Base-by-base conservation (phyloP, 2,113 vertebrate species). In the Forbesichthys papilliferus region DNA sequence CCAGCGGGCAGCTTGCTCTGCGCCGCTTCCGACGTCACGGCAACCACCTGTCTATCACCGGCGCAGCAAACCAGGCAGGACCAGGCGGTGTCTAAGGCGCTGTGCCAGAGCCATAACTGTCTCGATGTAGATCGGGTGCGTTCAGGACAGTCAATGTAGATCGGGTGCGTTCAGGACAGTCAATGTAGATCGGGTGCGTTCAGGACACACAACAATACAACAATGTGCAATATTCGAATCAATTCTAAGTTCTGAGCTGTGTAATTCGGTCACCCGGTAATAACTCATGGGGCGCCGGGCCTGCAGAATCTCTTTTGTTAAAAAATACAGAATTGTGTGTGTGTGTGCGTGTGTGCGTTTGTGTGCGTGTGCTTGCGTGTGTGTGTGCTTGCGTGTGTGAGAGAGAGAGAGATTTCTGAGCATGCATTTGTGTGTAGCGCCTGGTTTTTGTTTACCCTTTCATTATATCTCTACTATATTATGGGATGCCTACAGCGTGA, bases 361-460 rank as follows among this genome's bases (percentile, higher is more conserved):
- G 82, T 74, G 68, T 75, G 86, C 70, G 68, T 27, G 27, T 27
- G 27, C 16, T 16, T 16, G 16, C 16, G 20, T 20, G 20, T 20
- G 20, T 20, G 20, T 20, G 20, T 20, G 20, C 20, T 20, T 20
- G 20, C 20, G 79, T 68, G 82, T 74, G 68, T 75, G 86, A 72
- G 69, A 33, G 56, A 58, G 4, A 27, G 51, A 54, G 69, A 49
- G 79, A 90, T 94, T 90, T 88, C 87, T 82, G 80, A 92, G 92
- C 87, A 87, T 88, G 85, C 90, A 78, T 93, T 93, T 92, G 81
- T 91, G 86, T 92, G 87, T 84, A 87, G 85, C 86, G 91, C 86
- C 82, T 69, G 84, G 91, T 88, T 90, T 95, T 95, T 95, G 92
- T 96, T 97, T 95, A 95, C 89, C 84, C 90, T 94, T 96, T 92